Evolutionary conservation across 2,888 invertebrate species (phyloP).

Genomic region (Gandaritis pyraliata): DNA sequence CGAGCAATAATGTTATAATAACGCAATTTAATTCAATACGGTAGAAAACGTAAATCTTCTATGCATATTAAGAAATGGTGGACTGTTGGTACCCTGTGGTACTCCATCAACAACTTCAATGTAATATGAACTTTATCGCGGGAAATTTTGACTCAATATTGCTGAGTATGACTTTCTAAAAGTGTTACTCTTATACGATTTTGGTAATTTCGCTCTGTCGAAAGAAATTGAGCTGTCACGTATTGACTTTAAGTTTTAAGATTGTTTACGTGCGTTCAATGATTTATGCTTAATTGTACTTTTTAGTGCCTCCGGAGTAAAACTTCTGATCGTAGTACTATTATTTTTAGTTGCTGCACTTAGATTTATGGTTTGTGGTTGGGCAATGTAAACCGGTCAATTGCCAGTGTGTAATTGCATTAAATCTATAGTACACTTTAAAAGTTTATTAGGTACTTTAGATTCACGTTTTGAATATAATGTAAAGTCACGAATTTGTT

Average conservation of each 20-base stretch:
- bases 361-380: constrained; percentile 67
- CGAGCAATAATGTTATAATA: constrained; percentile 51
- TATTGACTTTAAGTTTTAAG: constrained; percentile 3
- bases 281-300: neutral
- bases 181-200: neutral
- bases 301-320: constrained; percentile 4
- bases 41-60: constrained; percentile 76
- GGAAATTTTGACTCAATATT: neutral
- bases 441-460: constrained; percentile 29
- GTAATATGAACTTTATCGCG: constrained; percentile 2
- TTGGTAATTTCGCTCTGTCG: neutral
- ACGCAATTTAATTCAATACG: constrained; percentile 78
- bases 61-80: constrained; percentile 79
- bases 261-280: neutral
- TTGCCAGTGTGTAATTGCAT: constrained; percentile 32
- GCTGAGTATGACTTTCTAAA: neutral
- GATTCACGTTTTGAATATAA: constrained; percentile 14
- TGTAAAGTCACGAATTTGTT: neutral
- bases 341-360: constrained; percentile 19
- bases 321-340: constrained; percentile 31
- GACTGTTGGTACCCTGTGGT: constrained; percentile 54
- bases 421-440: constrained; percentile 27
- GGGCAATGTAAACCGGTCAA: constrained; percentile 48
- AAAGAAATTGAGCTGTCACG: constrained; percentile 8
- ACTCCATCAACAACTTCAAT: constrained; percentile 2